Conservation (phyloP, 2,113 vertebrate genomes). For the Cryptomyrus ogoouensis region DNA sequence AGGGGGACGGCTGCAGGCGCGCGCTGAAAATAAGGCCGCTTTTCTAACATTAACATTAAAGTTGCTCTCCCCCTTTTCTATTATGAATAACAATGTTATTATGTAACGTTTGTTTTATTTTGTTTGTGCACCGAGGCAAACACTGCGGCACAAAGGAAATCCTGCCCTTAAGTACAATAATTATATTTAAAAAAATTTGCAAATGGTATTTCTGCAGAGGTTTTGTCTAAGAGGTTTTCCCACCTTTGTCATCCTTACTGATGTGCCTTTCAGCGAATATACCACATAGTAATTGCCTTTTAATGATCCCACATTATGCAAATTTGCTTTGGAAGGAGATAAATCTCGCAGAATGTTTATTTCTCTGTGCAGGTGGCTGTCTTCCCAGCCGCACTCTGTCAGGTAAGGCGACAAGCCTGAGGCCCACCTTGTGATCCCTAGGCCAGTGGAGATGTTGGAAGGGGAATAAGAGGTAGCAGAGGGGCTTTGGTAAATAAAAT, state of each 20-base stretch:
- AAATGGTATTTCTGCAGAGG: slow-evolving; percentile 14
- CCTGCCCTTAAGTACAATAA: neutral
- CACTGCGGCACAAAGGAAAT: neutral
- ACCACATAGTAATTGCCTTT: slow-evolving; percentile 76
- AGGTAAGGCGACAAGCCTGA: slow-evolving; percentile 35
- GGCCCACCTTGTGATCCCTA: neutral
- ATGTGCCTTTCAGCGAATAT: slow-evolving; percentile 26
- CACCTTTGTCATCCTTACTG: slow-evolving; percentile 22
- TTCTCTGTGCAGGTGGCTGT: slow-evolving; percentile 63
- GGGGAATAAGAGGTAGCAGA: neutral
- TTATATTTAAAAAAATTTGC: neutral
- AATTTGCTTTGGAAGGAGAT: slow-evolving; percentile 74
- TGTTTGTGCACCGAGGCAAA: neutral
- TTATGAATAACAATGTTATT: neutral
- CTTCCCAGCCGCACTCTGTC: slow-evolving; percentile 49
- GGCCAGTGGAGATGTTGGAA: slow-evolving; percentile 21
- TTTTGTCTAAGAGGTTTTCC: neutral
- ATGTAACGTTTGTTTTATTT: neutral
- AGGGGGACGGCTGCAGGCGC: neutral
- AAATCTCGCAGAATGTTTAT: slow-evolving; percentile 62
- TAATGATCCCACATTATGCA: slow-evolving; percentile 87
- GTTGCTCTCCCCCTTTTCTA: neutral
- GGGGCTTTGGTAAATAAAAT: neutral
- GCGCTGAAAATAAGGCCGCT: neutral
- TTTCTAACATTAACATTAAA: neutral